Evolutionary conservation across 2,888 invertebrate species (phyloP).

Genomic region (Caenorhabditis imperialis): DNA sequence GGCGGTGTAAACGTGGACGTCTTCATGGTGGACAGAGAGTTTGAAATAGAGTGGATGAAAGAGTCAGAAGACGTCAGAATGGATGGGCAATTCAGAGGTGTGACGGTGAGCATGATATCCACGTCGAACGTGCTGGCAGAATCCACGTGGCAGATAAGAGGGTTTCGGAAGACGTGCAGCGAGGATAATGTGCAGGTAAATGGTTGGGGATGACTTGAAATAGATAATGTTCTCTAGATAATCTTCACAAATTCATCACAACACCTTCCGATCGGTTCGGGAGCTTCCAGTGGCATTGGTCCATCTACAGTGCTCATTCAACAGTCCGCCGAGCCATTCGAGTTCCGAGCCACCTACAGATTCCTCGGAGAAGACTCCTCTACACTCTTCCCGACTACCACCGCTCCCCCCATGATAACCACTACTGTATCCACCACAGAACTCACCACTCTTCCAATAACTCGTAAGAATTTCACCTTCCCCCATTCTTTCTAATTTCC

Average conservation of each 20-base stretch:
- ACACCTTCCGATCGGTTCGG: background rate
- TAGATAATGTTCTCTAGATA: too few relatives aligned
- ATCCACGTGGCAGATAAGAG: conserved; percentile 16
- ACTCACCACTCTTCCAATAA: too few relatives aligned
- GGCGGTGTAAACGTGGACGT: conserved; percentile 17
- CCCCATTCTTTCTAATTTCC: too few relatives aligned
- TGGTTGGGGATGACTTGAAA: too few relatives aligned
- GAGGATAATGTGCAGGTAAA: conserved; percentile 45
- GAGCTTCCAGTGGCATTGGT: background rate
- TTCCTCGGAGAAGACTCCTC: conserved; percentile 1
- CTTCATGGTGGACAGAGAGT: conserved; percentile 16
- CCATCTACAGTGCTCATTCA: conserved; percentile 31
- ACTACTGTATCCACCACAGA: too few relatives aligned
- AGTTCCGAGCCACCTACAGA: conserved; percentile 22
- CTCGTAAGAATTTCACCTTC: too few relatives aligned
- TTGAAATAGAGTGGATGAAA: conserved; percentile 31
- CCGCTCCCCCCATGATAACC: too few relatives aligned
- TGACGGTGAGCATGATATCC: conserved; percentile 28
- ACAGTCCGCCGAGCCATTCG: conserved; percentile 40
- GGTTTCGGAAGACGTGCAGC: conserved; percentile 19
- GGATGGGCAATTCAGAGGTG: conserved; percentile 16
- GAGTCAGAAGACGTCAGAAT: conserved; percentile 16
- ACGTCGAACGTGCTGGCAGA: background rate
- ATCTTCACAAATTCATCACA: background rate
- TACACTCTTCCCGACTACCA: too few relatives aligned